Base-by-base conservation (phyloP, 2,113 vertebrate genomes). In the Bucco capensis region DNA sequence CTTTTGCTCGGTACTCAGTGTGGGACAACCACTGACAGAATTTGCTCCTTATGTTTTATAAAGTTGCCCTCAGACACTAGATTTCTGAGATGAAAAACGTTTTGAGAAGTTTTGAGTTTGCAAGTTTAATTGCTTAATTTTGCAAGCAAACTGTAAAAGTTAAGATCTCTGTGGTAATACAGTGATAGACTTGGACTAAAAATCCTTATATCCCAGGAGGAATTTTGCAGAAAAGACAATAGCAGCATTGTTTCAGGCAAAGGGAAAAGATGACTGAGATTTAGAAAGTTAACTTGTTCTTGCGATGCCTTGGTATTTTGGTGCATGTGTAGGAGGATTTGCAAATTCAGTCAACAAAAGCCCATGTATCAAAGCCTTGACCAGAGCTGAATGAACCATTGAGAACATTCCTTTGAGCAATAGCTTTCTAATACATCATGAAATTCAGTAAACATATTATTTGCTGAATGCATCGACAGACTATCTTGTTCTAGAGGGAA, bases 241-340 rank as follows among this genome's bases (percentile, higher is more conserved):
- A 58, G 71, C 78, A 90, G 38, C 78, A 89, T 86, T 96, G 94
- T 97, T 96, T 96, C n/a, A 85, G 46, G 66, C 11, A 66, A 81
- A 89, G 80, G 78, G 75, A 83, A 83, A 87, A 89, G 30, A 35
- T 85, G 78, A 79, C 14, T 65, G 82, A 83, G 92, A 83, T 92
- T 92, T 95, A 75, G 85, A 70, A 92, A 72, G 42, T 72, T 75
- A 83, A 94, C 24, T 95, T 95, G 89, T 96, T 96, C 94, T 95
- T 96, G 60, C 30, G 37, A 61, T 86, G 70, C 46, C 58, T 75
- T 88, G 79, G 50, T 94, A 93, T 90, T 92, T 93, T 86, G 69
- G 79, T 79, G 65, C 67, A 51, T 91, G 61, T 62, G 90, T 94
- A 91, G 94, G 93, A 96, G 94, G 93, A 92, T 94, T 95, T 95